Evolutionary conservation across 2,113 vertebrate species (phyloP).

Genomic region (Ursus arctos): DNA sequence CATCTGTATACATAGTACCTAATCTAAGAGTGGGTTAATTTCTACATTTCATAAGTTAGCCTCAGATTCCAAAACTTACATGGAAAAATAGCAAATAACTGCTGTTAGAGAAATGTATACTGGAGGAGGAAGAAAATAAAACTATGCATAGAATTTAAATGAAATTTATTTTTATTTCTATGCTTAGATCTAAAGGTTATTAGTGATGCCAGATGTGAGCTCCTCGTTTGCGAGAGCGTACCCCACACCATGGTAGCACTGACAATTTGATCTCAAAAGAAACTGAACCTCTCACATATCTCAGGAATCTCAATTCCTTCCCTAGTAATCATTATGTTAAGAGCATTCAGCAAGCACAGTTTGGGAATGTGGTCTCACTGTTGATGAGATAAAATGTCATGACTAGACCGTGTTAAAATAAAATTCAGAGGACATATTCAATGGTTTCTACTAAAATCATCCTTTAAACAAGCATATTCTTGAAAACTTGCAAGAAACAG

Average conservation of each 20-base stretch:
- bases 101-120: neutral
- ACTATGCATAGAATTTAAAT: neutral
- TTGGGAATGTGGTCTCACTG: neutral
- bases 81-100: neutral
- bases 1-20: neutral
- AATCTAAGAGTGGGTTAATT: neutral
- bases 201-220: no score
- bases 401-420: neutral
- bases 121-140: neutral
- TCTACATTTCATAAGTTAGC: neutral
- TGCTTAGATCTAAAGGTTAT: neutral
- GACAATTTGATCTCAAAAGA: neutral
- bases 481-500: neutral
- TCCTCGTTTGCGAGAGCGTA: neutral
- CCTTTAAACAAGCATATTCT: neutral
- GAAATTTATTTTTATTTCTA: neutral
- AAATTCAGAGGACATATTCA: neutral
- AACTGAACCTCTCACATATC: fast-evolving
- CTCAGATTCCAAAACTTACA: neutral
- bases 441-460: neutral
- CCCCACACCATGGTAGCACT: neutral
- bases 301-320: neutral
- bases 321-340: neutral
- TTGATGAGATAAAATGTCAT: conserved; percentile 1
- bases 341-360: neutral